phyloP scores from a whole-genome alignment of 2,888 invertebrate species.

The Diabrotica balteata region DNA sequence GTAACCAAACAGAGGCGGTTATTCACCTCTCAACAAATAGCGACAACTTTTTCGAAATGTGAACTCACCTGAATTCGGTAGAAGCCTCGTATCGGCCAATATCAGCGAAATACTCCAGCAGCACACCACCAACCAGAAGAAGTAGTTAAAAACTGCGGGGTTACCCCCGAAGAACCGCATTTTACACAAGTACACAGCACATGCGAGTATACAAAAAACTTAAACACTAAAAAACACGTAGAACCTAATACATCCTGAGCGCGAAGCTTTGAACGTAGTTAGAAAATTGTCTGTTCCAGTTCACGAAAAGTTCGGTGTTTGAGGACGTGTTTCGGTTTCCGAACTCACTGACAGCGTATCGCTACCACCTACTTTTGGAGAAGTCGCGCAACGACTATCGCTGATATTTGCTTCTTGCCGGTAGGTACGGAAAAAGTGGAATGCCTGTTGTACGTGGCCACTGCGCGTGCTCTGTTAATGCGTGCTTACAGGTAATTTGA shows the following conservation, averaged over 20 bases:
- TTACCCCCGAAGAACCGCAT: conserved; percentile 51
- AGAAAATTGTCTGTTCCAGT: neutral
- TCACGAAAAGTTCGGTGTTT: neutral
- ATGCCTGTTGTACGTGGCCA: conserved; percentile 15
- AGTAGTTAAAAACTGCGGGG: conserved; percentile 45
- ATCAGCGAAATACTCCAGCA: conserved; percentile 50
- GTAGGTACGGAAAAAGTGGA: conserved; percentile 21
- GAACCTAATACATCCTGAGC: neutral
- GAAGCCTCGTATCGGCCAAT: conserved; percentile 47
- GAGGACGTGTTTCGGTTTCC: neutral
- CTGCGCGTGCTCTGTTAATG: conserved; percentile 17
- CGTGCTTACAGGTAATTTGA: conserved; percentile 22
- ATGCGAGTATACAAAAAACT: conserved; percentile 27
- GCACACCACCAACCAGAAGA: conserved; percentile 43
- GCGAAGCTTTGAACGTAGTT: neutral
- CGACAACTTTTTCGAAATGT: conserved; percentile 6
- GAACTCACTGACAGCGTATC: conserved; percentile 1
- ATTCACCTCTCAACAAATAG: conserved; percentile 20
- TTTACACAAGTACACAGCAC: conserved; percentile 44
- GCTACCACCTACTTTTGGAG: neutral
- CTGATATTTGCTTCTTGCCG: conserved; percentile 21
- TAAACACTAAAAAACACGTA: neutral
- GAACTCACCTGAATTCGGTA: conserved; percentile 39
- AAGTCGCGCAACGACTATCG: conserved; percentile 7
- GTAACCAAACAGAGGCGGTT: conserved; percentile 10